Evolutionary conservation across 2,797 vertebrate species (phyloP).

Genomic region (Danio kyathit): DNA sequence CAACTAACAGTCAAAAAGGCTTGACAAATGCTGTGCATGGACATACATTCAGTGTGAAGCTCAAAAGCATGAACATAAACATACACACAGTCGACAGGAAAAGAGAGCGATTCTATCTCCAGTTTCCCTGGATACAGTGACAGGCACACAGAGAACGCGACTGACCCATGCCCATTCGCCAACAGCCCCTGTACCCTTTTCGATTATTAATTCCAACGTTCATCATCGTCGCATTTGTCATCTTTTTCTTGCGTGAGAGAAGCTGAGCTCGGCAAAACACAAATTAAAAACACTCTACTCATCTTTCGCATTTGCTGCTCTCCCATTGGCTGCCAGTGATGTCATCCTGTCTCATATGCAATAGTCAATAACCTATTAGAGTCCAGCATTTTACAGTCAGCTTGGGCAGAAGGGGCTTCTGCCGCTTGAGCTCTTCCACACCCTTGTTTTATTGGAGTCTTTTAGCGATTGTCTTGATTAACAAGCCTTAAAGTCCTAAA

Average conservation of each 20-base stretch:
- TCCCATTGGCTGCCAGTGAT: slow-evolving; percentile 77
- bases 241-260: slow-evolving; percentile 58
- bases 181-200: not conserved
- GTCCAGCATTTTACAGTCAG: slow-evolving; percentile 75
- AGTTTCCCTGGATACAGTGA: slow-evolving; percentile 61
- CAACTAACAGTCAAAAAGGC: slow-evolving; percentile 11
- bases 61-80: slow-evolving; percentile 33
- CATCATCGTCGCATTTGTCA: slow-evolving; percentile 56
- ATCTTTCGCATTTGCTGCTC: slow-evolving; percentile 54
- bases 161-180: slow-evolving; percentile 44
- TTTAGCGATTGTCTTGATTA: slow-evolving; percentile 70
- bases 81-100: slow-evolving; percentile 16
- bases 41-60: slow-evolving; percentile 20
- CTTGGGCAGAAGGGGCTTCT: slow-evolving; percentile 64
- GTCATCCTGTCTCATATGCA: slow-evolving; percentile 74
- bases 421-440: slow-evolving; percentile 68
- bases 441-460: slow-evolving; percentile 70
- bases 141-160: slow-evolving; percentile 15
- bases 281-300: slow-evolving; percentile 68
- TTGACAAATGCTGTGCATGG: slow-evolving; percentile 4
- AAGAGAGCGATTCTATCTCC: slow-evolving; percentile 46
- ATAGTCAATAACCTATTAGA: slow-evolving; percentile 81
- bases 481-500: slow-evolving; percentile 56
- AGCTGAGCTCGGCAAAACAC: slow-evolving; percentile 78
- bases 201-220: slow-evolving; percentile 58